Evolutionary conservation across 1,140 invertebrate species (phyloP).

Genomic region (Tetraneura akinire): DNA sequence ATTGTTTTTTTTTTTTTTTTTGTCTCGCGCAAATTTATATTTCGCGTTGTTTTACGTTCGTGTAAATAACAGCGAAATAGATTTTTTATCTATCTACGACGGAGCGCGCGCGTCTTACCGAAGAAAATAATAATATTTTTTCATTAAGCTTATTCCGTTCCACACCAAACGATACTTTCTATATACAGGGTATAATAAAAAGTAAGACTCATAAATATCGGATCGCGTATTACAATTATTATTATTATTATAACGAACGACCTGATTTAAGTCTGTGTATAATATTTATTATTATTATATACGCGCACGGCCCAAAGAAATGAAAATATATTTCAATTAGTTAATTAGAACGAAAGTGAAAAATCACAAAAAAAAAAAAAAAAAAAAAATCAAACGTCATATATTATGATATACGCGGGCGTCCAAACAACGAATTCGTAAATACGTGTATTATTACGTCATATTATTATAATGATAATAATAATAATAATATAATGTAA

Average conservation of each 20-base stretch:
- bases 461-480: too few species aligned
- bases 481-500: too few species aligned
- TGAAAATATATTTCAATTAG: constrained; percentile 8
- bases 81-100: too few species aligned
- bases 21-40: too few species aligned
- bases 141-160: not conserved
- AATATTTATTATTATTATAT: too few species aligned
- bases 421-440: too few species aligned
- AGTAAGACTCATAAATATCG: not conserved
- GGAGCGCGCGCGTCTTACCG: not conserved
- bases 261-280: not conserved
- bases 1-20: too few species aligned
- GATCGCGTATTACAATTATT: not conserved
- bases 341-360: not conserved
- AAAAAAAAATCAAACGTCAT: too few species aligned
- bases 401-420: too few species aligned
- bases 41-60: too few species aligned
- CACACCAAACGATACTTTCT: not conserved
- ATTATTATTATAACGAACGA: not conserved
- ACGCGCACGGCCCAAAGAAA: not conserved
- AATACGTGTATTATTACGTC: too few species aligned
- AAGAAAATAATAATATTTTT: not conserved
- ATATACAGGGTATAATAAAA: not conserved
- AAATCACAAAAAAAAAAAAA: not conserved
- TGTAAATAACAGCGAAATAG: too few species aligned